Evolutionary conservation across 1,140 invertebrate genomes (phyloP).

Genomic region (Aphelinus atriplicis): DNA sequence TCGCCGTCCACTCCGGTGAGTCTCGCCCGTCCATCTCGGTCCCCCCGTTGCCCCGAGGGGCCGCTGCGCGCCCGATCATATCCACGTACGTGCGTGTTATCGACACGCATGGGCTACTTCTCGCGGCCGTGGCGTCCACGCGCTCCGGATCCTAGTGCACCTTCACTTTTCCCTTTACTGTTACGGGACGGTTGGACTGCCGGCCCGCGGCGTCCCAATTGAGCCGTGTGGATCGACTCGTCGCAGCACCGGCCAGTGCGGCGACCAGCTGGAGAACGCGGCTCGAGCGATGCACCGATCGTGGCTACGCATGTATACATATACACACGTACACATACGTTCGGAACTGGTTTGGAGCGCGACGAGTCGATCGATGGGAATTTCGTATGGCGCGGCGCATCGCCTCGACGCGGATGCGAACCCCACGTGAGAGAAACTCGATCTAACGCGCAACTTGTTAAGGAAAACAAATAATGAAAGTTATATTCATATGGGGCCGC

Average conservation of each 20-base stretch:
- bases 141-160: conserved; percentile 47
- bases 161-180: conserved; percentile 63
- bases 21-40: neutral
- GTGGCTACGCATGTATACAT: too few species aligned
- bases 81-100: too few species aligned
- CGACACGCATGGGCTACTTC: conserved; percentile 7
- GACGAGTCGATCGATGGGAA: too few species aligned
- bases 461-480: conserved; percentile 21
- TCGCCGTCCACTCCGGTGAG: conserved; percentile 20
- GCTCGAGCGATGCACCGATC: too few species aligned
- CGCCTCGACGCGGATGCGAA: neutral
- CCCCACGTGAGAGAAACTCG: too few species aligned
- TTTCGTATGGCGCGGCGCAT: neutral
- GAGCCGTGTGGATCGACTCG: too few species aligned
- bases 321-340: too few species aligned
- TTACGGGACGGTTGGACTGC: conserved; percentile 24
- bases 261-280: too few species aligned
- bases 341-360: too few species aligned
- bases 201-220: too few species aligned
- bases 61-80: too few species aligned
- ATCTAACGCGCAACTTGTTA: neutral
- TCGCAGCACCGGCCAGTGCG: too few species aligned
- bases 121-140: conserved; percentile 37
- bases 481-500: neutral
- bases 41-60: conserved; percentile 27